Evolutionary conservation across 2,888 invertebrate genomes (phyloP), one percentile per base, ranked within the genome.

Genomic region (Cheilosia pagana): DNA sequence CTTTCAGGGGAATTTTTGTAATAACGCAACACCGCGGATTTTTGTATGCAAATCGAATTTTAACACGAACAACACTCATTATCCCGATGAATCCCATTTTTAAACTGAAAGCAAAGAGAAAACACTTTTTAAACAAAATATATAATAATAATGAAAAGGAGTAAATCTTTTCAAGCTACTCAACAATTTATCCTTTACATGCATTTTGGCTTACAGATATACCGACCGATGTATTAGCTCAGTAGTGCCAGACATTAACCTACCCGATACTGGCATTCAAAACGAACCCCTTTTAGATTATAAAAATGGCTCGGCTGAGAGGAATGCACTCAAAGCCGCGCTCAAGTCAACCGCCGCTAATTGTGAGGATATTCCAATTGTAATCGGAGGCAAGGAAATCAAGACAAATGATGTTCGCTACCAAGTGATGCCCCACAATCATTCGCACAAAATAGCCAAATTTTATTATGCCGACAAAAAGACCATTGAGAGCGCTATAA

Each of bases 381-480:
- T 99, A n/a, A 97, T 99, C 90, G 99, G 98, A n/a, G 96, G 96
- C 87, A 94, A 99, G 91, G 95, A 95, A 90, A 95, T 96, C 88
- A 94, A 94, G 88, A 96, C 96, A 0, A 94, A 95, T 79, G 93
- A 95, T 89, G 95, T 95, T 67, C 94, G 94, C 88, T 88, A 89
- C 72, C 99, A 99, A 94, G 95, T 91, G 25, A 94, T 95, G 97
- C 99, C 99, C 3, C 98, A 98, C 90, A 95, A 98, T 90, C 99
- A 99, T 91, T 92, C 94, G 87, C 95, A 95, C 87, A 96, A 96
- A 90, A 92, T 99, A 71, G 98, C 99, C 23, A 96, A 97, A 91
- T 99, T 95, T 92, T 97, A 98, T 90, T 96, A 98, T 92, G 99
- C 99, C 0, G 95, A 96, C 88, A 94, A 95, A 90, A 96, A 96